These are phyloP conservation scores for Pollachius pollachius DNA, from an alignment of 2,113 vertebrate genomes.

Conservation along the genomic window DNA sequence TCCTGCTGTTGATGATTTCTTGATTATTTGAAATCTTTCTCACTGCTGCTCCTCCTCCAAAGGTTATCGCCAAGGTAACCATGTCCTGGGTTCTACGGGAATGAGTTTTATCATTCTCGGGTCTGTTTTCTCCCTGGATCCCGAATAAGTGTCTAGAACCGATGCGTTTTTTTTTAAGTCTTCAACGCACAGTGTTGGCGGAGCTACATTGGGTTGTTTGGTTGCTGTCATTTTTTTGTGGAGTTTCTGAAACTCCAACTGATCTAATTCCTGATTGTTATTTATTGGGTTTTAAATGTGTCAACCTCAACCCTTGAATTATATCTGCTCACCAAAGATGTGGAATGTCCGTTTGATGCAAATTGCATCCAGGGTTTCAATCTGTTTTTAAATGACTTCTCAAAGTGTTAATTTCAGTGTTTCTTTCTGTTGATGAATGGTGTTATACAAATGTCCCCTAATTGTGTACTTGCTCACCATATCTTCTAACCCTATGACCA, in stretches of 20 bases:
- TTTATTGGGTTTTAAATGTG: too few relatives aligned
- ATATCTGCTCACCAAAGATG: too few relatives aligned
- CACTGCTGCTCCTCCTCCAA: not conserved
- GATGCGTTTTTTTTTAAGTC: too few relatives aligned
- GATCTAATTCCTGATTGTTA: too few relatives aligned
- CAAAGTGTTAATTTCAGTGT: not conserved
- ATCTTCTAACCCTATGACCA: constrained; percentile 47
- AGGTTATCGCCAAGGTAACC: not conserved
- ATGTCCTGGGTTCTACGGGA: constrained; percentile 27
- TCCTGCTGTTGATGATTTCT: not conserved
- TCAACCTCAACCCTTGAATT: too few relatives aligned
- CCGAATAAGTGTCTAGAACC: too few relatives aligned
- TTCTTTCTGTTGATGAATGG: constrained; percentile 4
- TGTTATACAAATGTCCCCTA: constrained; percentile 6
- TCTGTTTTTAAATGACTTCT: not conserved
- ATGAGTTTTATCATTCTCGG: constrained; percentile 73
- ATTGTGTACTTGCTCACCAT: constrained; percentile 25
- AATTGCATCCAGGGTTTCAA: too few relatives aligned
- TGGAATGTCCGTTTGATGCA: too few relatives aligned
- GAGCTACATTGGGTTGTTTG: too few relatives aligned
- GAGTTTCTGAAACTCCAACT: too few relatives aligned
- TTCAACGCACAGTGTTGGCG: too few relatives aligned
- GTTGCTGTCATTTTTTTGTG: too few relatives aligned
- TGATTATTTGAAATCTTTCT: not conserved
- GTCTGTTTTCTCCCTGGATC: not conserved